A percentile compares a stretch with the other conserved stretches of the same genome.
Evolutionary conservation across 2,797 vertebrate genomes (phyloP).

Genomic region (Chromis chromis): DNA sequence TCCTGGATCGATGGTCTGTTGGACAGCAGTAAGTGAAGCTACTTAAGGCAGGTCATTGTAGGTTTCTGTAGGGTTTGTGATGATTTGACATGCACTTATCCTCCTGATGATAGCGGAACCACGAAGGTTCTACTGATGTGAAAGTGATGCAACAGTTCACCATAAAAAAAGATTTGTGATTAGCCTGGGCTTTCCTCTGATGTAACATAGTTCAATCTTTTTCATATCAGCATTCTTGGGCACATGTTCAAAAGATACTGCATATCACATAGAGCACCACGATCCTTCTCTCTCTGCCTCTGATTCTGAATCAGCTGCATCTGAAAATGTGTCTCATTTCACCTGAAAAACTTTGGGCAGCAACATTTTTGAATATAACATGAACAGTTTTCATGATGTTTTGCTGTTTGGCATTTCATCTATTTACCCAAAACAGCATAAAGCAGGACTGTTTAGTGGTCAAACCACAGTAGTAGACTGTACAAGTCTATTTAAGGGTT

Average conservation of each 20-base stretch:
- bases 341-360: not conserved
- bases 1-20: slow-evolving; percentile 42
- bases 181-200: slow-evolving; percentile 22
- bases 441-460: slow-evolving; percentile 7
- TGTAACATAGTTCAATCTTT: slow-evolving; percentile 31
- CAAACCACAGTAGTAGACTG: slow-evolving; percentile 6
- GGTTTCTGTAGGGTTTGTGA: slow-evolving; percentile 9
- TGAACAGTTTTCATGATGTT: slow-evolving; percentile 8
- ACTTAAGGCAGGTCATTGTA: slow-evolving; percentile 12
- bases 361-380: not conserved
- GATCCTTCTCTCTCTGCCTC: not conserved
- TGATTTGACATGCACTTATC: slow-evolving; percentile 1
- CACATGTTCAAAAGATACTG: not conserved
- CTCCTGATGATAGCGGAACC: not conserved
- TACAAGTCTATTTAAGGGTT: slow-evolving; percentile 10
- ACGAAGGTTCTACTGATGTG: not conserved
- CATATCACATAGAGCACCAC: not conserved
- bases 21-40: slow-evolving; percentile 35
- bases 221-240: slow-evolving; percentile 21
- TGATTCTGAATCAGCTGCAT: not conserved
- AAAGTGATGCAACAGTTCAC: slow-evolving; percentile 36
- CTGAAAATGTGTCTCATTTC: not conserved
- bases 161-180: not conserved
- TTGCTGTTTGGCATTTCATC: slow-evolving; percentile 10
- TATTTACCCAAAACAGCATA: slow-evolving; percentile 4